Conservation (phyloP, 2,888 invertebrate species). For the Drosophila mimica region DNA sequence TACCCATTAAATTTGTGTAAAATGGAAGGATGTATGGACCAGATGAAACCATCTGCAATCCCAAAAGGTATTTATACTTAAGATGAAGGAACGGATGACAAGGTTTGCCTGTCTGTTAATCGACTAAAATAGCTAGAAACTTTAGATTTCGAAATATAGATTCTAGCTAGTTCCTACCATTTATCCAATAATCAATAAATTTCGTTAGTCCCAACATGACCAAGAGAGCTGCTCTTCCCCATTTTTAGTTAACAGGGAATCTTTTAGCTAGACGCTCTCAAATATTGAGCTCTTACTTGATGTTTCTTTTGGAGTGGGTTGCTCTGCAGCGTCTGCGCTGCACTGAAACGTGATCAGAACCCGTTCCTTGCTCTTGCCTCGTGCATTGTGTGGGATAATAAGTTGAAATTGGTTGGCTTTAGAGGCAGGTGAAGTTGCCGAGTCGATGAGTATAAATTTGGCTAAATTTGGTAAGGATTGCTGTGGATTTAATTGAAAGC, state of each 20-base stretch:
- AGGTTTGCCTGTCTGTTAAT: not conserved
- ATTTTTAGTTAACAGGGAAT: not conserved
- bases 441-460: conserved; percentile 25
- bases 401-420: conserved; percentile 62
- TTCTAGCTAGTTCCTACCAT: not conserved
- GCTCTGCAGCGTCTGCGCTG: conserved; percentile 14
- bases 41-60: not conserved
- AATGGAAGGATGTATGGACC: not conserved
- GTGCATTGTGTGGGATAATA: conserved; percentile 73
- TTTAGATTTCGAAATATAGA: not conserved
- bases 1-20: not conserved
- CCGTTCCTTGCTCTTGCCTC: conserved; percentile 45
- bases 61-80: not conserved
- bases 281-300: not conserved
- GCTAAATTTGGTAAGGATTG: conserved; percentile 36
- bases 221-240: not conserved
- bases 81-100: not conserved
- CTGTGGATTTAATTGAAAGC: conserved; percentile 53
- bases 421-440: conserved; percentile 45
- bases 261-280: not conserved
- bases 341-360: conserved; percentile 55
- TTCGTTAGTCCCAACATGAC: not conserved
- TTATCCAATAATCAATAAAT: not conserved
- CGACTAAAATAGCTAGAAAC: not conserved
- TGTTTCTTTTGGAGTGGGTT: conserved; percentile 36